Percentiles rank a stretch among this genome's conserved stretches.
These are phyloP conservation scores for Cheilosia variabilis DNA, from an alignment of 2,888 invertebrate genomes.

Conservation along the genomic window DNA sequence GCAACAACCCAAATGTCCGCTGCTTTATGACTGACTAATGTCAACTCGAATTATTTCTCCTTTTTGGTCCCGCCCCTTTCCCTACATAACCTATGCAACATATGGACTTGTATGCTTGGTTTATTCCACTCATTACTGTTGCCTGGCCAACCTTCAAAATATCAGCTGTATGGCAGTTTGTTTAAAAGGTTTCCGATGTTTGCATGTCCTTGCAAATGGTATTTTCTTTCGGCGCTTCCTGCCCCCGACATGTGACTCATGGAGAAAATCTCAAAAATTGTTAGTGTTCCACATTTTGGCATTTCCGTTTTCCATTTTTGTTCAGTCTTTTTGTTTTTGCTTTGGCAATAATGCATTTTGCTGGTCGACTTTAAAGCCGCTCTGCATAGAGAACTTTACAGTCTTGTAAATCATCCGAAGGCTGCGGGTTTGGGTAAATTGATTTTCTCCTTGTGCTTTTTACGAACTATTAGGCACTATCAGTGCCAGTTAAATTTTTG, in stretches of 20 bases:
- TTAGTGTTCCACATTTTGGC: constrained; percentile 53
- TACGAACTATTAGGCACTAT: constrained; percentile 59
- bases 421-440: constrained; percentile 49
- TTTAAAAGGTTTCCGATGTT: constrained; percentile 61
- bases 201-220: constrained; percentile 66
- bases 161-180: constrained; percentile 39
- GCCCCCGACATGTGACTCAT: constrained; percentile 65
- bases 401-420: constrained; percentile 61
- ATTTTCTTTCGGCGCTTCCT: constrained; percentile 54
- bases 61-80: background rate
- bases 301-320: constrained; percentile 24
- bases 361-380: constrained; percentile 42
- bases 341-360: constrained; percentile 20
- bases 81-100: constrained; percentile 13
- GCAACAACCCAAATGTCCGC: constrained; percentile 13
- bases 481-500: constrained; percentile 40
- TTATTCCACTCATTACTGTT: constrained; percentile 38
- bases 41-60: constrained; percentile 33
- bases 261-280: constrained; percentile 49
- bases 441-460: constrained; percentile 46
- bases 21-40: constrained; percentile 43
- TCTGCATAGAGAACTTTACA: constrained; percentile 17
- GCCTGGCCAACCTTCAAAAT: constrained; percentile 18
- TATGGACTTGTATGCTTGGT: constrained; percentile 24
- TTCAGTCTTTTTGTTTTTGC: background rate